phyloP scores from a whole-genome alignment of 1,140 invertebrate genomes.

The Aphelenchoides besseyi region DNA sequence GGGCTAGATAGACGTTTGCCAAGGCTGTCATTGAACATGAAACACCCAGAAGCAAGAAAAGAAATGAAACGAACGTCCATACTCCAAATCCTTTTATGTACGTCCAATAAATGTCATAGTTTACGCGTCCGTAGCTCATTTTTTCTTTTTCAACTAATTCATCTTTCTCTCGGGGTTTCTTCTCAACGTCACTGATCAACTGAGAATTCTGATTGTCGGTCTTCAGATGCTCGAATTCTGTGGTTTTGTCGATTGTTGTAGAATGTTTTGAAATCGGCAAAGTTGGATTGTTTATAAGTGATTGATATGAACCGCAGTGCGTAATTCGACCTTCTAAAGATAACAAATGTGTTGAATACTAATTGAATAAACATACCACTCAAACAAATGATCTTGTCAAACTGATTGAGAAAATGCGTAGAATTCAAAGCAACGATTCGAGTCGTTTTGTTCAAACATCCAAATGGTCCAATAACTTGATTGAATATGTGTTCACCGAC shows the following conservation, averaged over 20 bases:
- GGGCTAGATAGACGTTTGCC: background rate
- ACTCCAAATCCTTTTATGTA: background rate
- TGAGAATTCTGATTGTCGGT: background rate
- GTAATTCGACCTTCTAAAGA: conserved; percentile 45
- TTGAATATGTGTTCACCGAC: conserved; percentile 64
- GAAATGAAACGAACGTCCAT: background rate
- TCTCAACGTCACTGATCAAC: background rate
- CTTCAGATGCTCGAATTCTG: background rate
- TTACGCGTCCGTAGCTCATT: background rate
- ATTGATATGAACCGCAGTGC: background rate
- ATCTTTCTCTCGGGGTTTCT: background rate
- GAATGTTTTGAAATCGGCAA: conserved; percentile 50
- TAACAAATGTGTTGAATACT: background rate
- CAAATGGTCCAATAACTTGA: conserved; percentile 63
- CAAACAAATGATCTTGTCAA: conserved; percentile 40
- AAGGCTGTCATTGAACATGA: background rate
- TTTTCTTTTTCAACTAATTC: background rate
- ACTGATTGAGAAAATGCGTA: conserved; percentile 50
- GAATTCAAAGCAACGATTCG: conserved; percentile 35
- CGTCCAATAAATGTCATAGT: background rate
- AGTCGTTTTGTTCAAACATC: conserved; percentile 49
- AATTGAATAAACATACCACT: background rate
- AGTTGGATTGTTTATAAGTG: conserved; percentile 29
- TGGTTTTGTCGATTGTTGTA: conserved; percentile 28
- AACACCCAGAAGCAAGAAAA: background rate